Evolutionary conservation across 1,140 invertebrate species (phyloP), one percentile per base, ranked within the genome.

Genomic region (Pseudomyrmex gracilis): DNA sequence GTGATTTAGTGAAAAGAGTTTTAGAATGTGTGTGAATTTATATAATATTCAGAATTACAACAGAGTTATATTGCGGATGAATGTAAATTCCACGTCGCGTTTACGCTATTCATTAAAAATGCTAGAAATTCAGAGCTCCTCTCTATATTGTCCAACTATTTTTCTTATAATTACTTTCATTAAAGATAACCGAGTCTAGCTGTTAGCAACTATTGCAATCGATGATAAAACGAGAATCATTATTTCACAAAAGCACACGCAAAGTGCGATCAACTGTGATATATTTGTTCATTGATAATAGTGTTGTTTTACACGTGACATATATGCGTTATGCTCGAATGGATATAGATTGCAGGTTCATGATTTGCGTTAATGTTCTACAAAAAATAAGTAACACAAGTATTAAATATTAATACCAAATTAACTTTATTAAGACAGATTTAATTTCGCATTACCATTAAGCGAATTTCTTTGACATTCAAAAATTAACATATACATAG

Each of bases 191-290:
- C 43, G 43, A 58, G 12, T 71, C 51, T 49, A 13, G 15, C 43
- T 70, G 76, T 80, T 53, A 49, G 51, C 53, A n/a, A 57, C 49
- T 61, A 71, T 70, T 71, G 45, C 22, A 22, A 58, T 78, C 53
- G 43, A 15, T 80, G 66, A 80, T 57, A 53, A 71, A 80, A 66
- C 55, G 76, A 58, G 17, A 80, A 49, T 80, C 53, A 80, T 80
- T 80, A 80, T 60, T 71, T 80, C 53, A 15, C 51, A 7, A 22
- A 53, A 43, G 43, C 20, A 71, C 13, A 47, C 76, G 53, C 66
- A 45, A 80, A 49, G 51, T 71, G 76, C 66, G 53, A 80, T 80
- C 76, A 53, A 80, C 66, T 80, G 66, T 80, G 53, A 80, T 80
- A 80, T 66, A 80, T 80, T 71, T 15, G 20, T 71, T 60, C 67